Percentiles rank a stretch among this genome's conserved stretches.
Conservation (phyloP, 1,140 invertebrate genomes). For the Orchestia grillus region DNA sequence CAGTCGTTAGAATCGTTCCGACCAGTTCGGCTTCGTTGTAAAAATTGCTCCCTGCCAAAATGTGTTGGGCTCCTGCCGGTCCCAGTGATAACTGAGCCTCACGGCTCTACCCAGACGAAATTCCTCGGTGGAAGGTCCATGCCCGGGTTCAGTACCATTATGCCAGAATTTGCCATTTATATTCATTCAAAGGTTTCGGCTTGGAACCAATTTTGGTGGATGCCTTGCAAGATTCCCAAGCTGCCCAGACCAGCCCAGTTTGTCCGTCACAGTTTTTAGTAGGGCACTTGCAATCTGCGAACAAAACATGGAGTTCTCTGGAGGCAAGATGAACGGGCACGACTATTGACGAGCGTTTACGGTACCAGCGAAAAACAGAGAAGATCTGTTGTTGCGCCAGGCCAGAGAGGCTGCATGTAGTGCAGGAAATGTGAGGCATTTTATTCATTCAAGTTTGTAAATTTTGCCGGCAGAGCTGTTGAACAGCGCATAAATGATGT, state of each 20-base stretch:
- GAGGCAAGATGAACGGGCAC: background rate
- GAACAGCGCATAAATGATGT: background rate
- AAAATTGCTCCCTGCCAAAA: background rate
- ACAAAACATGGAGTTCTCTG: conserved; percentile 31
- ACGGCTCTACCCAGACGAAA: background rate
- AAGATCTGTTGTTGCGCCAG: conserved; percentile 17
- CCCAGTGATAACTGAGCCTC: background rate
- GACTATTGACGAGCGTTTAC: conserved; percentile 45
- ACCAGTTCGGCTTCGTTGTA: background rate
- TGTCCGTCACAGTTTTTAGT: background rate
- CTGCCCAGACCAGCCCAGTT: too few relatives aligned
- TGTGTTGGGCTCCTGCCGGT: background rate
- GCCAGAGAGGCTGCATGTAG: background rate
- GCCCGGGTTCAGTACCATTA: background rate
- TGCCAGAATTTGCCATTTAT: background rate
- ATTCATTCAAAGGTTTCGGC: background rate
- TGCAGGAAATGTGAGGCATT: background rate
- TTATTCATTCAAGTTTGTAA: background rate
- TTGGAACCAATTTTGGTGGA: background rate
- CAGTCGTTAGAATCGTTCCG: background rate
- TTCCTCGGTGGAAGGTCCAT: background rate
- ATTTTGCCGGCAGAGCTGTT: background rate
- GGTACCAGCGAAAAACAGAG: conserved; percentile 22
- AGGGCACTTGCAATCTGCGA: background rate
- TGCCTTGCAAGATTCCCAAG: background rate